Base-by-base conservation (phyloP, 1,140 invertebrate species). In the Drosophila azteca region DNA sequence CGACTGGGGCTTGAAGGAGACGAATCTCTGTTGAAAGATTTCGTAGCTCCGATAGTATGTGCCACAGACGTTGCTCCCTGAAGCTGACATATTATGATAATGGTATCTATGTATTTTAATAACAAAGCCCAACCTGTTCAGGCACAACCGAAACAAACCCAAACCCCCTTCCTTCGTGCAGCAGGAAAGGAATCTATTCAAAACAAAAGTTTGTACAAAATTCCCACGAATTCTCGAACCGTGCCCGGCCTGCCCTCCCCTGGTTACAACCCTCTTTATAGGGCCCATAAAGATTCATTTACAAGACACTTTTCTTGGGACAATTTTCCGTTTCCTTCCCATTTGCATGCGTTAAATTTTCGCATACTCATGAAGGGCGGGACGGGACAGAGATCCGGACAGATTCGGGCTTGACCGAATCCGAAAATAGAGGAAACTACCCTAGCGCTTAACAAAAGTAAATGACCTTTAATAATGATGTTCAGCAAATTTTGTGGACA, bases 261-360 rank as follows among this genome's bases (percentile, higher is more conserved):
- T 44, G 46, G 48, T 62, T 52, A 55, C 31, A 59, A 50, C 59
- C 63, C 50, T 73, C 43, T 57, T 73, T 55, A 58, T 51, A 35
- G 54, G 22, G 62, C 51, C 65, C 79, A 78, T 70, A 71, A 83
- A 79, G 80, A 84, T 76, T 65, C 67, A 79, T 71, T 83, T 79
- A 70, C 74, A 68, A 62, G 57, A 73, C 59, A 65, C 35, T 62
- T 66, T 77, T 58, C 71, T 76, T 71, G 65, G 61, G 73, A 75
- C 60, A 54, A 63, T 75, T 75, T 69, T 53, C 35, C 35, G 62
- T 72, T 66, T 51, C 50, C 80, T 72, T 66, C 46, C 50, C 80
- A 77, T 83, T 84, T 84, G 68, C 76, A 84, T 84, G 80, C 80
- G 80, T 84, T 62, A 76, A 83, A 84, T 84, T 84, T 72, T 62